These are phyloP conservation scores for Archegozetes longisetosus DNA, from an alignment of 1,140 invertebrate genomes.

Conservation along the genomic window DNA sequence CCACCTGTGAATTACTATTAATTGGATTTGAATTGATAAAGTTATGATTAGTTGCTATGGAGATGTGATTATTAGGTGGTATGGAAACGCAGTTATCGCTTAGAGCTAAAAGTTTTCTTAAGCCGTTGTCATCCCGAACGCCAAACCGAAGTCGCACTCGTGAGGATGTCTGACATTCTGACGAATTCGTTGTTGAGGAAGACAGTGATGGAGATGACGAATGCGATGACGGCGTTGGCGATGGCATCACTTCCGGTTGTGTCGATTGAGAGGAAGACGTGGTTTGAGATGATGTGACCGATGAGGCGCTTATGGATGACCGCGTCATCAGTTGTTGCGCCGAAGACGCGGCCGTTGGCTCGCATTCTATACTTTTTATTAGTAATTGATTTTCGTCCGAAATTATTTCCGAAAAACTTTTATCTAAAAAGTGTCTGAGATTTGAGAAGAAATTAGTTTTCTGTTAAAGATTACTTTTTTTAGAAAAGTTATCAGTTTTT, in stretches of 20 bases:
- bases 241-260: neutral
- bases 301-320: neutral
- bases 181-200: constrained; percentile 8
- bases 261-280: neutral
- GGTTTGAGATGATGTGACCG: neutral
- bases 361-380: constrained; percentile 73
- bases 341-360: constrained; percentile 36
- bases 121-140: neutral
- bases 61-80: neutral
- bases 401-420: constrained; percentile 38
- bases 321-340: neutral
- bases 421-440: constrained; percentile 6
- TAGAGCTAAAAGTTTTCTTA: constrained; percentile 8
- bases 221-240: constrained; percentile 6
- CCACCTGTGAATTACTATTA: neutral
- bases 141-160: constrained; percentile 4
- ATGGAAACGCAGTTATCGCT: constrained; percentile 1
- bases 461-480: too few relatives aligned
- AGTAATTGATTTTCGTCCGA: constrained; percentile 80
- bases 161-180: neutral
- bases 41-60: neutral
- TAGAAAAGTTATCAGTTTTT: too few relatives aligned
- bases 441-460: neutral
- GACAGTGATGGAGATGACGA: constrained; percentile 5
- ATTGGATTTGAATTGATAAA: neutral